These are phyloP conservation scores for Neopelma chrysocephalum DNA, from an alignment of 2,797 vertebrate species.

Conservation along the genomic window DNA sequence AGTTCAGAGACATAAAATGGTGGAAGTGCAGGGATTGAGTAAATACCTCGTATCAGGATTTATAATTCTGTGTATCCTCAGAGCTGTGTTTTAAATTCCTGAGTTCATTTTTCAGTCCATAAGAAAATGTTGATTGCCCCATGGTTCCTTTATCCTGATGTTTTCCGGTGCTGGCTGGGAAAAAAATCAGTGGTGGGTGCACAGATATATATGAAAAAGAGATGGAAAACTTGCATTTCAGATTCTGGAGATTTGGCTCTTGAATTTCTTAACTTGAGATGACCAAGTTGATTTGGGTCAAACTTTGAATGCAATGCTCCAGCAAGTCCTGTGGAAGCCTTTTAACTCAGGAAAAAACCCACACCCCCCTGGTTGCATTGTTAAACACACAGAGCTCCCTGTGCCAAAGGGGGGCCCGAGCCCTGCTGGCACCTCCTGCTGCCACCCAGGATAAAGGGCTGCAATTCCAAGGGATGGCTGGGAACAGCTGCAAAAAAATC, in stretches of 20 bases:
- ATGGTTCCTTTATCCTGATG: background rate
- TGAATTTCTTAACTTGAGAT: background rate
- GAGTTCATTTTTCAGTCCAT: background rate
- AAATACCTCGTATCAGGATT: background rate
- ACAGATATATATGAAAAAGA: background rate
- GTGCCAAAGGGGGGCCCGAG: background rate
- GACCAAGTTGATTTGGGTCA: background rate
- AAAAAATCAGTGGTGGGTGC: background rate
- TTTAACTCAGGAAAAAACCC: background rate
- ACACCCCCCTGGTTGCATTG: background rate
- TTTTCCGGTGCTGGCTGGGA: background rate
- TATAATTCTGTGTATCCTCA: background rate
- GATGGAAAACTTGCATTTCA: background rate
- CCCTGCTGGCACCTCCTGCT: background rate
- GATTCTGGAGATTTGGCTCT: background rate
- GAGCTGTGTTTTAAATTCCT: background rate
- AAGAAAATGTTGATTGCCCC: background rate
- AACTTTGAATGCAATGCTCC: background rate
- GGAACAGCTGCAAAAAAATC: background rate
- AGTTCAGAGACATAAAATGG: background rate
- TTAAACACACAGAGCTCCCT: background rate
- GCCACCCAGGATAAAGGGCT: background rate
- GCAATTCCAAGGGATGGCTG: background rate
- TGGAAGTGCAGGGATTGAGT: background rate
- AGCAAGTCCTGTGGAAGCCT: background rate